Conservation (phyloP, 2,888 invertebrate genomes). For the Frankliniella fusca region DNA sequence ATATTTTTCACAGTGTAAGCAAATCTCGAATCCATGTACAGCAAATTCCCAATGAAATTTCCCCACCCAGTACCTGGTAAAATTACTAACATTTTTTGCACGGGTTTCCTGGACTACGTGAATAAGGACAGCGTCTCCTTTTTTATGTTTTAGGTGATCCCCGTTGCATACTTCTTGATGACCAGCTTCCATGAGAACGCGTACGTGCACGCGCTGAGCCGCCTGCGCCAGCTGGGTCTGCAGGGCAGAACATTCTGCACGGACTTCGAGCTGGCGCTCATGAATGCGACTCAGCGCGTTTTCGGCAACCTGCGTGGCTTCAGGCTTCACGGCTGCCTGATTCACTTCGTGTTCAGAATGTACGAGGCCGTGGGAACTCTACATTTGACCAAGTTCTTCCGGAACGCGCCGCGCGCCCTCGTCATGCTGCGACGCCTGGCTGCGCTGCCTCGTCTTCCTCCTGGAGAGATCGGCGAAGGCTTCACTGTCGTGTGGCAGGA, state of each 20-base stretch:
- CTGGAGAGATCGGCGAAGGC: not conserved
- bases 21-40: too few species aligned
- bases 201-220: not conserved
- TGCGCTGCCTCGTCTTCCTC: not conserved
- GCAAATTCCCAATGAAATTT: too few species aligned
- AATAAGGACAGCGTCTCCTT: too few species aligned
- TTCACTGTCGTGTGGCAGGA: not conserved
- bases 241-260: not conserved
- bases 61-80: too few species aligned
- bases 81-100: too few species aligned
- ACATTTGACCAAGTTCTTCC: not conserved
- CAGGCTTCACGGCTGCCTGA: not conserved
- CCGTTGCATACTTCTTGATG: not conserved
- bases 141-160: not conserved
- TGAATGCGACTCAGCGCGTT: not conserved
- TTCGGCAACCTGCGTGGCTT: not conserved
- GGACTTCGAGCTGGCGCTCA: not conserved
- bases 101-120: too few species aligned
- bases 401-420: not conserved
- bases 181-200: not conserved
- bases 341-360: not conserved
- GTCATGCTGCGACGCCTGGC: not conserved
- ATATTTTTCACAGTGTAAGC: too few species aligned
- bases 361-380: not conserved
- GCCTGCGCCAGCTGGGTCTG: not conserved